Percentiles rank a stretch among this genome's conserved stretches.
Conservation (phyloP, 2,888 invertebrate genomes). For the Syritta pipiens region DNA sequence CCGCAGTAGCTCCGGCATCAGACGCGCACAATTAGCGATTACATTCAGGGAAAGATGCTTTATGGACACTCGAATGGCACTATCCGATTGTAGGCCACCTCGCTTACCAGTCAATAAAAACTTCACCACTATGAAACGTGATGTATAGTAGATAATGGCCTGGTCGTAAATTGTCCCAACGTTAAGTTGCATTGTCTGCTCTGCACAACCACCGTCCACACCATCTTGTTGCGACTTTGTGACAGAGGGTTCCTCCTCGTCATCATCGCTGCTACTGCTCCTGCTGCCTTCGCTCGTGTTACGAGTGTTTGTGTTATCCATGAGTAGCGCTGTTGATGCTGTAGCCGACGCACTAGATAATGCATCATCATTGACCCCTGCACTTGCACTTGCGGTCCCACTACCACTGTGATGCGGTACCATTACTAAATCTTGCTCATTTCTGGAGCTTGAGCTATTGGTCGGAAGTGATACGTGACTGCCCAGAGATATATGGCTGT, state of each 20-base stretch:
- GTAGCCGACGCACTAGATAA: constrained; percentile 74
- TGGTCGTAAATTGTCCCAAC: constrained; percentile 78
- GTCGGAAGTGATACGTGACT: constrained; percentile 69
- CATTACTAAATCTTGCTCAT: constrained; percentile 70
- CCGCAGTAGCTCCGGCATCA: constrained; percentile 87
- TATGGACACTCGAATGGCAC: constrained; percentile 90
- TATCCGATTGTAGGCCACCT: constrained; percentile 85
- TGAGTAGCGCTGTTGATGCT: constrained; percentile 75
- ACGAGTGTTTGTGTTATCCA: constrained; percentile 71
- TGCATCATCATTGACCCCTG: constrained; percentile 72
- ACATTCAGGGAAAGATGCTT: constrained; percentile 92
- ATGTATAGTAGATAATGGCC: constrained; percentile 76
- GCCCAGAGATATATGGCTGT: constrained; percentile 74
- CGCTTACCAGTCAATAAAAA: constrained; percentile 77
- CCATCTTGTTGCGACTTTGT: constrained; percentile 32
- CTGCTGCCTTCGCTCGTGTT: constrained; percentile 47
- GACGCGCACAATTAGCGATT: constrained; percentile 85
- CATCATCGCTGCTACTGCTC: constrained; percentile 44
- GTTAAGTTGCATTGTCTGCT: constrained; percentile 72
- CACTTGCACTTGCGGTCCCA: constrained; percentile 41
- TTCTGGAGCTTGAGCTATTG: constrained; percentile 69
- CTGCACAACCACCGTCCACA: constrained; percentile 60
- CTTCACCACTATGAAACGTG: constrained; percentile 76
- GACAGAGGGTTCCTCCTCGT: constrained; percentile 28
- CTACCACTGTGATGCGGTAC: constrained; percentile 47